A percentile compares a stretch with the other conserved stretches of the same genome.
Evolutionary conservation across 2,888 invertebrate genomes (phyloP).

Genomic region (Stegana nigrithorax): DNA sequence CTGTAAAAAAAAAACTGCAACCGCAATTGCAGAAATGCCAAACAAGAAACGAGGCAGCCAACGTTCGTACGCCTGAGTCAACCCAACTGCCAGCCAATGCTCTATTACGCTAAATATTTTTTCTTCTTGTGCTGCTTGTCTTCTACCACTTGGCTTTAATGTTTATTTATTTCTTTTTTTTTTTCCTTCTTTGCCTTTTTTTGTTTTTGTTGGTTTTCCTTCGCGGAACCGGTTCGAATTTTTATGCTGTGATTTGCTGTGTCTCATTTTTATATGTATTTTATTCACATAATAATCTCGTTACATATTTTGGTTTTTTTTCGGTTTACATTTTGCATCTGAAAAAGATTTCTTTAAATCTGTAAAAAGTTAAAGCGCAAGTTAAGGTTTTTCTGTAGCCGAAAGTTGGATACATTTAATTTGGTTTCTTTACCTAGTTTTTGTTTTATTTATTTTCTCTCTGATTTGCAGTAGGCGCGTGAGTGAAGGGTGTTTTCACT

Average conservation of each 20-base stretch:
- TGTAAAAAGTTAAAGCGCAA: neutral
- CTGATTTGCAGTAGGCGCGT: too few relatives aligned
- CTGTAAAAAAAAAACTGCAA: neutral
- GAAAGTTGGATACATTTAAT: neutral
- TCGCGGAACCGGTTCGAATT: conserved; percentile 51
- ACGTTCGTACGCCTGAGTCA: too few relatives aligned
- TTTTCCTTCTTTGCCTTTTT: conserved; percentile 14
- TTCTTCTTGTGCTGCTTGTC: conserved; percentile 27
- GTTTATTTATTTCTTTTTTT: too few relatives aligned
- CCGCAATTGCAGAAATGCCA: neutral
- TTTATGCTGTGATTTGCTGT: conserved; percentile 45
- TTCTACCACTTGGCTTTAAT: conserved; percentile 45
- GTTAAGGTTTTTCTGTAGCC: neutral
- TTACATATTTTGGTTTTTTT: conserved; percentile 12
- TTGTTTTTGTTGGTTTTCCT: conserved; percentile 24
- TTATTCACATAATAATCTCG: conserved; percentile 17
- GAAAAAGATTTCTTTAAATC: conserved; percentile 4
- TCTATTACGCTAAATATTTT: conserved; percentile 15
- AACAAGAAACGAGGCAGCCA: too few relatives aligned
- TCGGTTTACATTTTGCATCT: too few relatives aligned
- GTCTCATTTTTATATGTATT: conserved; percentile 8
- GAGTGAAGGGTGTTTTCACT: conserved; percentile 6
- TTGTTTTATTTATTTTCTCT: neutral
- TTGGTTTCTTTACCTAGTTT: neutral
- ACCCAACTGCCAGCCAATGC: conserved; percentile 16